Evolutionary conservation across 2,797 vertebrate genomes (phyloP).

Genomic region (Yasuhikotakia modesta): DNA sequence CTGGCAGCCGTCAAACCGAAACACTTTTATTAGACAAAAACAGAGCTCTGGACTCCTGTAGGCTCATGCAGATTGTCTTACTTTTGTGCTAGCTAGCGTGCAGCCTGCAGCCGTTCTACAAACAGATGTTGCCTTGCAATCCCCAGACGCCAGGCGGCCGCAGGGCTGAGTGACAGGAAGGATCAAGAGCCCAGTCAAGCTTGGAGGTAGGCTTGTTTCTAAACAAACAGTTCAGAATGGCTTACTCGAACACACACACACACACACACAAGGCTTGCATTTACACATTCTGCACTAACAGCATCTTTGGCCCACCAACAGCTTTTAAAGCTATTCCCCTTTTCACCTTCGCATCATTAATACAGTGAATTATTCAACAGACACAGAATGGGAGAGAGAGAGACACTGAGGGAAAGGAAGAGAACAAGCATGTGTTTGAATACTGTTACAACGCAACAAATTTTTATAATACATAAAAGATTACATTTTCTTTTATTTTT

Average conservation of each 20-base stretch:
- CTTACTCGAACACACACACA: background rate
- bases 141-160: background rate
- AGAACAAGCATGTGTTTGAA: constrained; percentile 5
- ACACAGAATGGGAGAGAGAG: background rate
- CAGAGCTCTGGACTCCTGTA: background rate
- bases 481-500: too few relatives aligned
- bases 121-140: constrained; percentile 5
- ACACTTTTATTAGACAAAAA: background rate
- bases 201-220: constrained; percentile 8
- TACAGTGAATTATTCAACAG: constrained; percentile 30
- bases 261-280: background rate
- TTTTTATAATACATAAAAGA: too few relatives aligned
- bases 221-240: background rate
- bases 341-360: constrained; percentile 34
- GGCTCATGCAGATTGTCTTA: background rate
- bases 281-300: constrained; percentile 13
- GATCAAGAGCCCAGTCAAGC: constrained; percentile 1
- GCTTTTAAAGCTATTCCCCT: constrained; percentile 28
- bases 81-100: background rate
- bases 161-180: constrained; percentile 5
- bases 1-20: background rate
- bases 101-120: background rate
- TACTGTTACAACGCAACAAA: background rate
- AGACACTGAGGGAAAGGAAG: background rate
- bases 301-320: constrained; percentile 7